Evolutionary conservation across 2,888 invertebrate species (phyloP).

Genomic region (Lampropteryx suffumata): DNA sequence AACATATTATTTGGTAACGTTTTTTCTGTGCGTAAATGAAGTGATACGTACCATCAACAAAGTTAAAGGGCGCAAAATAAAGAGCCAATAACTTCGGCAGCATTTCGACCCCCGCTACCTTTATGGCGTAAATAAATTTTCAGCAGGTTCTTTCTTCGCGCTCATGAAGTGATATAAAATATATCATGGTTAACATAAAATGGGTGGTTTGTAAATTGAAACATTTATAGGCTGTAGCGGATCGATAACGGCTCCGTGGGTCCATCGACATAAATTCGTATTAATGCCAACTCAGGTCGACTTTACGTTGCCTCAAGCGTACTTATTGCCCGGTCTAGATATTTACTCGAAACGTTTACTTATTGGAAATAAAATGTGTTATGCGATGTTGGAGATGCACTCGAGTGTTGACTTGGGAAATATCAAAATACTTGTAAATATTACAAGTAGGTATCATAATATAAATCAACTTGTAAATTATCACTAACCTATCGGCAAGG

Average conservation of each 20-base stretch:
- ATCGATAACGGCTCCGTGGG: conserved; percentile 67
- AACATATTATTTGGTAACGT: not conserved
- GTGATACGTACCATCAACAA: conserved; percentile 21
- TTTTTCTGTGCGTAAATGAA: conserved; percentile 16
- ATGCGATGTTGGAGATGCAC: not conserved
- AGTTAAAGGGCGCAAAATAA: conserved; percentile 25
- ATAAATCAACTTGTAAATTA: too few species aligned
- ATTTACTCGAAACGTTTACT: conserved; percentile 60
- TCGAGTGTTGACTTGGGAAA: too few species aligned
- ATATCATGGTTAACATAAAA: conserved; percentile 52
- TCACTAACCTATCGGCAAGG: too few species aligned
- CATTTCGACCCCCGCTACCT: conserved; percentile 22
- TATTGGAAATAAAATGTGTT: conserved; percentile 50
- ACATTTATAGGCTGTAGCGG: conserved; percentile 69
- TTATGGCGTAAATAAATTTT: conserved; percentile 31
- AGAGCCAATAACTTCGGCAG: conserved; percentile 22
- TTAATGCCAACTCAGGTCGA: conserved; percentile 80
- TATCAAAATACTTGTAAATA: too few species aligned
- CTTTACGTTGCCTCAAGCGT: conserved; percentile 74
- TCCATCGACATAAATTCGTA: conserved; percentile 80
- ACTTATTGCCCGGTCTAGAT: conserved; percentile 71
- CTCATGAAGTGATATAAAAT: conserved; percentile 38
- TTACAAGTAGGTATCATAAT: too few species aligned
- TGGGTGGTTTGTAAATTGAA: conserved; percentile 69
- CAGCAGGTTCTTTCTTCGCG: conserved; percentile 32